These are phyloP conservation scores for Drosophila formosana DNA, from an alignment of 2,888 invertebrate genomes.

Conservation along the genomic window DNA sequence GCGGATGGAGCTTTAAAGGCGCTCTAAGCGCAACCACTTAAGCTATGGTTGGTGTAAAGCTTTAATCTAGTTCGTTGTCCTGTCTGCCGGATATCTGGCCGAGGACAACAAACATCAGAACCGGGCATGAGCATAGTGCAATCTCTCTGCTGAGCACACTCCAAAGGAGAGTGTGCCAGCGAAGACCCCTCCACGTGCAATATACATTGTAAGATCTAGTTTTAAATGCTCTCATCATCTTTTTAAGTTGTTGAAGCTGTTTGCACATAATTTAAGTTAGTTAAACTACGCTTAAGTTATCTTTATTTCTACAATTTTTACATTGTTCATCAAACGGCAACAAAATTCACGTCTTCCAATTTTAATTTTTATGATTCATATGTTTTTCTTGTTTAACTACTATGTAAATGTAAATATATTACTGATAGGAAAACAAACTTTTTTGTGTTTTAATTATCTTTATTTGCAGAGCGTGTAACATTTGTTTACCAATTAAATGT, in stretches of 20 bases:
- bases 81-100: neutral
- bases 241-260: neutral
- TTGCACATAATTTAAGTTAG: neutral
- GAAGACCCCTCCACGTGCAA: constrained; percentile 31
- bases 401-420: constrained; percentile 20
- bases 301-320: neutral
- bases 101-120: constrained; percentile 37
- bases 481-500: neutral
- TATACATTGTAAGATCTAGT: constrained; percentile 23
- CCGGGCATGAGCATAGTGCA: constrained; percentile 76
- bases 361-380: neutral
- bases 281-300: neutral
- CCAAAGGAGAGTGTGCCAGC: neutral
- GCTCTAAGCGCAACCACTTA: constrained; percentile 56
- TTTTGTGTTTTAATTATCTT: neutral
- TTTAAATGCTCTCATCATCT: neutral
- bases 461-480: neutral
- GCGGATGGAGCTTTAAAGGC: constrained; percentile 67
- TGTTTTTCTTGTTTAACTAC: constrained; percentile 5
- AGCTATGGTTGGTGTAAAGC: constrained; percentile 51
- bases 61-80: constrained; percentile 45
- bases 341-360: constrained; percentile 30
- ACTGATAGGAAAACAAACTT: constrained; percentile 4
- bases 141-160: constrained; percentile 36
- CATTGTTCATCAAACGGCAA: neutral